phyloP scores from a whole-genome alignment of 2,113 vertebrate genomes.

The Platichthys flesus region DNA sequence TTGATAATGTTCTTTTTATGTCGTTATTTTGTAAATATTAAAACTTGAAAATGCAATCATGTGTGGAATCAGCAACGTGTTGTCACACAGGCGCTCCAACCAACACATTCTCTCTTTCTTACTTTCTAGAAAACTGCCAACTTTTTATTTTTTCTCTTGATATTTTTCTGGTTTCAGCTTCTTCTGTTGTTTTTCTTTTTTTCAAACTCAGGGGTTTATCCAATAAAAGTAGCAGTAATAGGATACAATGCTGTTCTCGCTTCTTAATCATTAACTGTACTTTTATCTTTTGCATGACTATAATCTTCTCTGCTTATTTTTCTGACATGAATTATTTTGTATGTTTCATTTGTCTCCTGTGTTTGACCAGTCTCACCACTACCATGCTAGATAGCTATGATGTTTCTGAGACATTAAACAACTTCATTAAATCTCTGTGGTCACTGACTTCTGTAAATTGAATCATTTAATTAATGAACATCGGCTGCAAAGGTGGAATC shows the following conservation, averaged over 20 bases:
- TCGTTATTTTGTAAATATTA: slow-evolving; percentile 81
- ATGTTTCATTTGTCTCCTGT: slow-evolving; percentile 70
- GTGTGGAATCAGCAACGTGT: slow-evolving; percentile 60
- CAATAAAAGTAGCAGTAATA: slow-evolving; percentile 72
- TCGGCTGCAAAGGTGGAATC: no score
- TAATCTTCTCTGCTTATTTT: slow-evolving; percentile 67
- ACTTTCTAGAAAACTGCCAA: slow-evolving; percentile 78
- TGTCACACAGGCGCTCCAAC: slow-evolving; percentile 55
- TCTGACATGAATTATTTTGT: slow-evolving; percentile 73
- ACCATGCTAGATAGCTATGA: slow-evolving; percentile 65
- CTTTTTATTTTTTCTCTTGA: slow-evolving; percentile 68
- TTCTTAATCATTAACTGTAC: slow-evolving; percentile 71
- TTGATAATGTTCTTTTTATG: slow-evolving; percentile 63
- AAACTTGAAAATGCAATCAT: slow-evolving; percentile 78
- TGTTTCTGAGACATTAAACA: slow-evolving; percentile 78
- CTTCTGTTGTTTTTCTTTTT: slow-evolving; percentile 54
- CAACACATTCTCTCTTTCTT: slow-evolving; percentile 62
- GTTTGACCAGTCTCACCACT: slow-evolving; percentile 59
- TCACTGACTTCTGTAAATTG: slow-evolving; percentile 24
- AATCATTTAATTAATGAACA: not conserved
- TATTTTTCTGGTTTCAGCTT: slow-evolving; percentile 71
- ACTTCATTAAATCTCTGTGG: slow-evolving; percentile 61
- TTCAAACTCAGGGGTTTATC: slow-evolving; percentile 83
- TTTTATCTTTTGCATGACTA: slow-evolving; percentile 61
- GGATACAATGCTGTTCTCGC: slow-evolving; percentile 66